These are phyloP conservation scores for Petrosia ficiformis DNA, from an alignment of 37 sponge, comb jelly and placozoan genomes.

Conservation along the genomic window DNA sequence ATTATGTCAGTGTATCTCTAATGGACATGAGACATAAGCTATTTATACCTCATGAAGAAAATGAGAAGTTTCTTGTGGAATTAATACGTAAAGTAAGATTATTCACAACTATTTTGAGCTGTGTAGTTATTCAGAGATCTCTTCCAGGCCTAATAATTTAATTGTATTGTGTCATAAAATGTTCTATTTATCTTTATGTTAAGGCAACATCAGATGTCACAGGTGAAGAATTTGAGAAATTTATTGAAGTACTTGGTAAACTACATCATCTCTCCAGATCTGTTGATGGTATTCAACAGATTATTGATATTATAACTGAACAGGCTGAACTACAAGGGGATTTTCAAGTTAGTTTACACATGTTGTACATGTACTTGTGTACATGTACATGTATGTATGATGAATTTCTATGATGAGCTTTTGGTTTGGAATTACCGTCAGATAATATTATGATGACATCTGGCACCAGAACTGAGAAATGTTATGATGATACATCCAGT, in stretches of 20 bases:
- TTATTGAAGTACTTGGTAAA: constrained; percentile 44
- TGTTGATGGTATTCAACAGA: constrained; percentile 32
- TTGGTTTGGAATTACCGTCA: too few relatives aligned
- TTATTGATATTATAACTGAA: constrained; percentile 29
- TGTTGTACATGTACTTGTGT: too few relatives aligned
- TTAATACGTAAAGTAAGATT: constrained; percentile 43
- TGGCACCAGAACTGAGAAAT: too few relatives aligned
- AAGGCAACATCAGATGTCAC: constrained; percentile 58
- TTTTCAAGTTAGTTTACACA: constrained; percentile 41
- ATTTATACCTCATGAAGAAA: constrained; percentile 40
- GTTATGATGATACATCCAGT: too few relatives aligned
- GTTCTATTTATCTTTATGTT: background rate
- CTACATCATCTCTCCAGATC: constrained; percentile 31
- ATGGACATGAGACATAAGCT: constrained; percentile 47
- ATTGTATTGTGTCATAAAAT: too few relatives aligned
- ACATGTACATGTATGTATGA: too few relatives aligned
- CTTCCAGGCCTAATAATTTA: background rate
- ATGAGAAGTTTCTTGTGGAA: constrained; percentile 46
- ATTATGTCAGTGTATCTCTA: constrained; percentile 47
- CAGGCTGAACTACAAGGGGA: constrained; percentile 57
- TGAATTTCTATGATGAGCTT: too few relatives aligned
- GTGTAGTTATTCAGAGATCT: background rate
- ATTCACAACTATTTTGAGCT: background rate
- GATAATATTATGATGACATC: too few relatives aligned
- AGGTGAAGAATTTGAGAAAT: constrained; percentile 53